Percentiles rank a stretch among this genome's conserved stretches.
Evolutionary conservation across 2,797 vertebrate genomes (phyloP).

Genomic region (Coregonus ussuriensis): DNA sequence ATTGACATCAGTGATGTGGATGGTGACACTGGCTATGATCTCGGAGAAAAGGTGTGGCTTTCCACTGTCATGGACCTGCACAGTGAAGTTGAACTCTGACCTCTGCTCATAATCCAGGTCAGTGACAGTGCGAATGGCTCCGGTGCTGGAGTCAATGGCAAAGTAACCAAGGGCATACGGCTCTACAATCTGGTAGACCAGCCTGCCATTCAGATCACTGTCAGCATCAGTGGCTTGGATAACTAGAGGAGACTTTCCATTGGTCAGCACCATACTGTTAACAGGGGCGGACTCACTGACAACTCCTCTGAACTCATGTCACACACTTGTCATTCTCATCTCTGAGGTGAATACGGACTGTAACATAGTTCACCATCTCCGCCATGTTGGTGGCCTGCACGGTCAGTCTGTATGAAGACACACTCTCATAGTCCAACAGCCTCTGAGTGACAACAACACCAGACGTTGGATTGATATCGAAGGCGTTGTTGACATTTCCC

Average conservation of each 20-base stretch:
- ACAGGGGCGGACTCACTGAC: conserved; percentile 80
- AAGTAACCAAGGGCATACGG: conserved; percentile 80
- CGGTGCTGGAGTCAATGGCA: conserved; percentile 83
- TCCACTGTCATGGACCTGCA: conserved; percentile 83
- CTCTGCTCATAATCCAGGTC: conserved; percentile 82
- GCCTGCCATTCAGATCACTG: conserved; percentile 78
- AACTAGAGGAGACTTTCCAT: conserved; percentile 76
- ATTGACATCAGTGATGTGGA: conserved; percentile 82
- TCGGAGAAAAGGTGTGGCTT: conserved; percentile 76
- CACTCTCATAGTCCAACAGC: conserved; percentile 79
- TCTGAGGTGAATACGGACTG: conserved; percentile 73
- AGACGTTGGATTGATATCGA: conserved; percentile 82
- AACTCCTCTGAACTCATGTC: conserved; percentile 79
- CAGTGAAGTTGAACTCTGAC: conserved; percentile 80
- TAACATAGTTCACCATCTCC: conserved; percentile 75
- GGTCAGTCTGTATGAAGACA: conserved; percentile 71
- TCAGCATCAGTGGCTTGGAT: conserved; percentile 81
- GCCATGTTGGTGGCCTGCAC: conserved; percentile 86
- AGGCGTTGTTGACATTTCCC: conserved; percentile 75
- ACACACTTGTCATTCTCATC: conserved; percentile 90
- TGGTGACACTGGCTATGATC: conserved; percentile 79
- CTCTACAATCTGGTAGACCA: conserved; percentile 84
- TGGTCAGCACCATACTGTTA: conserved; percentile 81
- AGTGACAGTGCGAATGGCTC: conserved; percentile 77
- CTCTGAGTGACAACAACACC: conserved; percentile 81